Conservation (phyloP, 2,888 invertebrate genomes). For the Philereme transversata region DNA sequence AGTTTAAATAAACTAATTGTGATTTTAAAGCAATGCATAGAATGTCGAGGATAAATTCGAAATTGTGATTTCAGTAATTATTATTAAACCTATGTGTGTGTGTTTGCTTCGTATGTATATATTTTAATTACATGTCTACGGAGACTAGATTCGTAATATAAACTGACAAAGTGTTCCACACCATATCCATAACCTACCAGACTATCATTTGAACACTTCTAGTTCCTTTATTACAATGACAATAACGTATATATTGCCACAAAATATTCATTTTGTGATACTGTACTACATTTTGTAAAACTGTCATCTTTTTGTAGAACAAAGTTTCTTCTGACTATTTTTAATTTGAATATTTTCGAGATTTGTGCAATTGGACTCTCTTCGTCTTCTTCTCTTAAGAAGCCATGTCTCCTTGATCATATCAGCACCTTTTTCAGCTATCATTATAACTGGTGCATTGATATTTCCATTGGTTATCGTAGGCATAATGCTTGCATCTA, state of each 20-base stretch:
- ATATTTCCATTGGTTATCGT: slow-evolving; percentile 94
- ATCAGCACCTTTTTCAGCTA: slow-evolving; percentile 93
- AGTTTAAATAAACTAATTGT: too few species aligned
- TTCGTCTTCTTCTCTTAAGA: slow-evolving; percentile 52
- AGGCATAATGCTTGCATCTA: slow-evolving; percentile 95
- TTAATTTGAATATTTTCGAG: slow-evolving; percentile 49
- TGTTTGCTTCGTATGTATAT: not conserved
- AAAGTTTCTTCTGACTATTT: slow-evolving; percentile 45
- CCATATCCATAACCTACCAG: slow-evolving; percentile 14
- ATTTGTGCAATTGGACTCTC: slow-evolving; percentile 57
- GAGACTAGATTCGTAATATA: slow-evolving; percentile 38
- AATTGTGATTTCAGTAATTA: not conserved
- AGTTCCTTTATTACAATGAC: slow-evolving; percentile 18
- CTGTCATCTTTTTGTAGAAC: slow-evolving; percentile 63
- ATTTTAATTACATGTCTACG: slow-evolving; percentile 20
- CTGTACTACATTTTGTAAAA: slow-evolving; percentile 1
- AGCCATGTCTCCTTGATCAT: slow-evolving; percentile 90
- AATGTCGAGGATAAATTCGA: too few species aligned
- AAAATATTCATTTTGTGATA: not conserved
- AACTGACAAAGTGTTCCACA: slow-evolving; percentile 21
- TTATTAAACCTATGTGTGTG: not conserved
- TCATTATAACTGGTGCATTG: slow-evolving; percentile 94
- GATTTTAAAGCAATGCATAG: not conserved
- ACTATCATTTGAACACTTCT: slow-evolving; percentile 27
- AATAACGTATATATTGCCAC: slow-evolving; percentile 24